A percentile compares a stretch with the other conserved stretches of the same genome.
Evolutionary conservation across 2,797 vertebrate genomes (phyloP).

Genomic region (Sebastes nivosus): DNA sequence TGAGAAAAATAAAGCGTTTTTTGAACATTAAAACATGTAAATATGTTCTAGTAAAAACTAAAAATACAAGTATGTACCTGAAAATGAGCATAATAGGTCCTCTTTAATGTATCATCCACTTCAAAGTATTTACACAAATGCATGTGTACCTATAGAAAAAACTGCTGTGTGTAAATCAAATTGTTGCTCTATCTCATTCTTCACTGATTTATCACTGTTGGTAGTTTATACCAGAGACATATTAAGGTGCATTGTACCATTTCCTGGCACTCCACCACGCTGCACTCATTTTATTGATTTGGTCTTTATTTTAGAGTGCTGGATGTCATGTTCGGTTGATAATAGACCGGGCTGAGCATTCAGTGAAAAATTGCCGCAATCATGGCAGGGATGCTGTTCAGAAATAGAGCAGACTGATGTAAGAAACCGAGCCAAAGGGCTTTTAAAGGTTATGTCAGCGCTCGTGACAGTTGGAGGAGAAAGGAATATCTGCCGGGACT

Average conservation of each 20-base stretch:
- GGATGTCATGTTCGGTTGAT: conserved; percentile 25
- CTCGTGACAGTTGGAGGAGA: conserved; percentile 61
- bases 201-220: not conserved
- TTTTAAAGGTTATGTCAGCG: conserved; percentile 72
- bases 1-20: too few species aligned
- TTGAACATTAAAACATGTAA: too few species aligned
- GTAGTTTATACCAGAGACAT: conserved; percentile 6
- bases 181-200: not conserved
- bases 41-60: too few species aligned
- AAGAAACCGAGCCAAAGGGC: conserved; percentile 50
- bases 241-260: conserved; percentile 4
- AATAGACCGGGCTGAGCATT: conserved; percentile 24
- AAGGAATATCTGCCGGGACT: conserved; percentile 52
- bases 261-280: not conserved
- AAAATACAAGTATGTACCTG: too few species aligned
- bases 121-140: not conserved
- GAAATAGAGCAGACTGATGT: conserved; percentile 42
- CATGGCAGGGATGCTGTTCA: not conserved
- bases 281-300: conserved; percentile 37
- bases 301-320: conserved; percentile 25
- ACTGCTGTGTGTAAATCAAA: not conserved
- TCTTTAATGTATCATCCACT: not conserved
- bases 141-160: not conserved
- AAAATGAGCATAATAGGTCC: not conserved
- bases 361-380: conserved; percentile 49